Evolutionary conservation across 2,797 vertebrate species (phyloP).

Genomic region (Pelobates cultripes): DNA sequence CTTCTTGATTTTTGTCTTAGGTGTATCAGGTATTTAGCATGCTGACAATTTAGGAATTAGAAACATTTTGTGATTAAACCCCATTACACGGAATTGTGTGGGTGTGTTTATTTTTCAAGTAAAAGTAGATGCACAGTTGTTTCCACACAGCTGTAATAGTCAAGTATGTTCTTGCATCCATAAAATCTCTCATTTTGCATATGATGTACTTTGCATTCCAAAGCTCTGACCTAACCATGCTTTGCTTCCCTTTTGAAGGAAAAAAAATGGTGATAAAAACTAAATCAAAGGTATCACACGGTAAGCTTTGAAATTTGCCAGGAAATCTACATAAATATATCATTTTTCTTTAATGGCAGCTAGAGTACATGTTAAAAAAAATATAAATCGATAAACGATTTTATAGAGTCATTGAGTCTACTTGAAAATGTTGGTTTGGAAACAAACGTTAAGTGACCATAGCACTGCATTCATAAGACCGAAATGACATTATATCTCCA

Average conservation of each 20-base stretch:
- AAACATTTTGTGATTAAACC: not conserved
- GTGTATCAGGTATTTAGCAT: not conserved
- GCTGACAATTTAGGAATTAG: constrained; percentile 7
- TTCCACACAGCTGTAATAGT: constrained; percentile 11
- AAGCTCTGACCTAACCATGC: constrained; percentile 8
- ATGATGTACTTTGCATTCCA: constrained; percentile 33
- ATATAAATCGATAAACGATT: too few relatives aligned
- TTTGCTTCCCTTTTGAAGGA: constrained; percentile 2
- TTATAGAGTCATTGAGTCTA: too few relatives aligned
- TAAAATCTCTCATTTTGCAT: constrained; percentile 12
- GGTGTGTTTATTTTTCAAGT: constrained; percentile 22
- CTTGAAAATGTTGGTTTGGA: too few relatives aligned
- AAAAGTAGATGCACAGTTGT: not conserved
- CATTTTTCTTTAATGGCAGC: not conserved
- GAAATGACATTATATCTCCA: too few relatives aligned
- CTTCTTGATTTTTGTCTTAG: not conserved
- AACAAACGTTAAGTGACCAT: too few relatives aligned
- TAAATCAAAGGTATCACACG: not conserved
- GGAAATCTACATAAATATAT: constrained; percentile 43
- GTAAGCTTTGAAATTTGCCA: constrained; percentile 25
- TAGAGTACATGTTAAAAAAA: not conserved
- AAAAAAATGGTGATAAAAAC: not conserved
- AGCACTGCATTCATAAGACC: too few relatives aligned
- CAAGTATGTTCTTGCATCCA: constrained; percentile 36
- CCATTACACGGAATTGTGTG: constrained; percentile 19